Evolutionary conservation across 2,888 invertebrate genomes (phyloP).

Genomic region (Protonemura montana): DNA sequence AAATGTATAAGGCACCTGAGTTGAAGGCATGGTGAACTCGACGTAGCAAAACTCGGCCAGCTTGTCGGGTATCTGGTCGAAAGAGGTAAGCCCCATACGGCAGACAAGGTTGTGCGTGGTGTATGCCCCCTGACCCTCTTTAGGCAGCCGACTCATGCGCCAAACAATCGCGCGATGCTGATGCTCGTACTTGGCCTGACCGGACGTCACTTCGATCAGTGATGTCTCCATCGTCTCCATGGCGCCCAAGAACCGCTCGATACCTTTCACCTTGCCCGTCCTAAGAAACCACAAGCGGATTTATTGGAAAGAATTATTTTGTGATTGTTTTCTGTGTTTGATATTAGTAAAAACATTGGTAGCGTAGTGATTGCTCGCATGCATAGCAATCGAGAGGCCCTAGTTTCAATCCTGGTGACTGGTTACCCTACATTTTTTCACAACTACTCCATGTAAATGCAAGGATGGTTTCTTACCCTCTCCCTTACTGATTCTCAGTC

Average conservation of each 20-base stretch:
- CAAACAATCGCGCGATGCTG: conserved; percentile 97
- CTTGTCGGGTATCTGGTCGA: conserved; percentile 95
- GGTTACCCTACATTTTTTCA: too few relatives aligned
- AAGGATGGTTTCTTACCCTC: too few relatives aligned
- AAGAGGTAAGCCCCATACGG: conserved; percentile 93
- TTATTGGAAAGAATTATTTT: neutral
- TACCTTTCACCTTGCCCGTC: conserved; percentile 91
- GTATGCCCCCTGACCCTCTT: conserved; percentile 99
- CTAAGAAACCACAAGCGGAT: conserved; percentile 53
- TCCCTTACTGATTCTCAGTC: too few relatives aligned
- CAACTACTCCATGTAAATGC: too few relatives aligned
- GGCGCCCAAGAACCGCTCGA: conserved; percentile 89
- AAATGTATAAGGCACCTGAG: too few relatives aligned
- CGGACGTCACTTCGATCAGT: conserved; percentile 94
- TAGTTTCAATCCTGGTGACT: too few relatives aligned
- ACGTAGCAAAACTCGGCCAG: conserved; percentile 88
- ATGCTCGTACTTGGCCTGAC: conserved; percentile 98
- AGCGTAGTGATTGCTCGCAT: too few relatives aligned
- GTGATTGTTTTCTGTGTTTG: too few relatives aligned
- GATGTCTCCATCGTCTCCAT: conserved; percentile 91
- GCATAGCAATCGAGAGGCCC: too few relatives aligned
- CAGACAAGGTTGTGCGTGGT: conserved; percentile 96
- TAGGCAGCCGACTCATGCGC: conserved; percentile 96
- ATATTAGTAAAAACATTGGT: too few relatives aligned
- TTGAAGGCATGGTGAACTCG: conserved; percentile 98